These are phyloP conservation scores for Eptatretus atami DNA, from an alignment of 2,797 vertebrate genomes.

Conservation along the genomic window DNA sequence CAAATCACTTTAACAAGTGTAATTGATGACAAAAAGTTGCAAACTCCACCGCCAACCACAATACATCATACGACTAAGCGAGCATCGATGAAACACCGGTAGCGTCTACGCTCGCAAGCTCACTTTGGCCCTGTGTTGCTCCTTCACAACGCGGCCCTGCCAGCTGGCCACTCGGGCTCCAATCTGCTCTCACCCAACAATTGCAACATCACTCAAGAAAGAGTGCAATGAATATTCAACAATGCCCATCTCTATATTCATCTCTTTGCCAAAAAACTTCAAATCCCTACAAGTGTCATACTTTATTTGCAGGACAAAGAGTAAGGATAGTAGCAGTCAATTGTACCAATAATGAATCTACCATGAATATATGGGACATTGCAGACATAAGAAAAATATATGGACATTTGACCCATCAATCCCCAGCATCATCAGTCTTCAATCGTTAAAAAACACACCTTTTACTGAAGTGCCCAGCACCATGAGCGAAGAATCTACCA, in stretches of 20 bases:
- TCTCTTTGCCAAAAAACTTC: no score
- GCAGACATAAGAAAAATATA: neutral
- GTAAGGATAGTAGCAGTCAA: no score
- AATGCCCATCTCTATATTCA: no score
- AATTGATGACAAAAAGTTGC: neutral
- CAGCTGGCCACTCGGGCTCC: slow-evolving; percentile 79
- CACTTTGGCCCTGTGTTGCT: slow-evolving; percentile 62
- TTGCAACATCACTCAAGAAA: neutral
- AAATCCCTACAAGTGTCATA: no score
- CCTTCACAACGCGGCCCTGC: slow-evolving; percentile 58
- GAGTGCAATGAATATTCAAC: neutral
- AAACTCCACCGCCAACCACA: slow-evolving; percentile 12
- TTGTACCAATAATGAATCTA: no score
- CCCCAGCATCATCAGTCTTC: neutral
- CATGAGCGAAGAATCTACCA: slow-evolving; percentile 95
- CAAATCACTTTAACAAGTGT: no score
- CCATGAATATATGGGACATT: no score
- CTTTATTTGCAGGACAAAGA: no score
- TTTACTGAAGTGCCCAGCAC: slow-evolving; percentile 98
- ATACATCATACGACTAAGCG: slow-evolving; percentile 41
- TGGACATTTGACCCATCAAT: neutral
- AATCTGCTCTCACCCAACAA: slow-evolving; percentile 17
- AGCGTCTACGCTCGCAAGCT: slow-evolving; percentile 59
- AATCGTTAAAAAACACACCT: slow-evolving; percentile 24
- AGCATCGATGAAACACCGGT: slow-evolving; percentile 53